phyloP scores from a whole-genome alignment of 1,140 invertebrate genomes.

The Pseudomyrmex concolor region DNA sequence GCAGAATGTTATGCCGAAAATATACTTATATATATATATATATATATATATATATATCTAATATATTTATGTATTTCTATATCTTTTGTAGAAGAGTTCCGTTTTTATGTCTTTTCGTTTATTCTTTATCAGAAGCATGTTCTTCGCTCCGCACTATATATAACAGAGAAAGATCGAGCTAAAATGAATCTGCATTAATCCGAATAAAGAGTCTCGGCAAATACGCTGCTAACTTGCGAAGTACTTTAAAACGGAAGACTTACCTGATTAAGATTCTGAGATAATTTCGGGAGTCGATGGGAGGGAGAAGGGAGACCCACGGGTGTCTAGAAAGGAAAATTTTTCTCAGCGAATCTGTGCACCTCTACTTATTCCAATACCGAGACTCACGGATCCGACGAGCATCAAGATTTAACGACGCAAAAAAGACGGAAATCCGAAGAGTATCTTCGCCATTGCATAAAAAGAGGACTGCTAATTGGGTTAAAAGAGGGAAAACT shows the following conservation, averaged over 20 bases:
- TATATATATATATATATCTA: too few relatives aligned
- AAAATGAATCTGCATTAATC: slow-evolving; percentile 50
- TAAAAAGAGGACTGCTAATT: background rate
- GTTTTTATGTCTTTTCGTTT: too few relatives aligned
- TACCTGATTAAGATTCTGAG: slow-evolving; percentile 70
- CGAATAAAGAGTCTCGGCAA: slow-evolving; percentile 36
- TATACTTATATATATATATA: too few relatives aligned
- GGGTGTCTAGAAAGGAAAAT: slow-evolving; percentile 2
- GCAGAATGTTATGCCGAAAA: too few relatives aligned
- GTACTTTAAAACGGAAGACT: slow-evolving; percentile 58
- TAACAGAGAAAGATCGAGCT: slow-evolving; percentile 9
- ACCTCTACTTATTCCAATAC: slow-evolving; percentile 28
- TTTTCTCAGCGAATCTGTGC: slow-evolving; percentile 16
- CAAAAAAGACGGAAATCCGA: slow-evolving; percentile 15
- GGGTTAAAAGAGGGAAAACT: slow-evolving; percentile 16
- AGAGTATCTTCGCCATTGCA: background rate
- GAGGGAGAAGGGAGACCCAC: background rate
- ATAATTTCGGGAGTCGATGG: slow-evolving; percentile 60
- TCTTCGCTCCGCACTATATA: background rate
- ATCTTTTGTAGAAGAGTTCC: slow-evolving; percentile 4
- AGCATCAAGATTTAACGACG: slow-evolving; percentile 35
- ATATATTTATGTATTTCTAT: background rate
- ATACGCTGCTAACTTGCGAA: slow-evolving; percentile 51
- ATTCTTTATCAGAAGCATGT: too few relatives aligned
- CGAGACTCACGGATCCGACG: background rate